Conservation (phyloP, 2,113 vertebrate genomes). For the Prunella himalayana region DNA sequence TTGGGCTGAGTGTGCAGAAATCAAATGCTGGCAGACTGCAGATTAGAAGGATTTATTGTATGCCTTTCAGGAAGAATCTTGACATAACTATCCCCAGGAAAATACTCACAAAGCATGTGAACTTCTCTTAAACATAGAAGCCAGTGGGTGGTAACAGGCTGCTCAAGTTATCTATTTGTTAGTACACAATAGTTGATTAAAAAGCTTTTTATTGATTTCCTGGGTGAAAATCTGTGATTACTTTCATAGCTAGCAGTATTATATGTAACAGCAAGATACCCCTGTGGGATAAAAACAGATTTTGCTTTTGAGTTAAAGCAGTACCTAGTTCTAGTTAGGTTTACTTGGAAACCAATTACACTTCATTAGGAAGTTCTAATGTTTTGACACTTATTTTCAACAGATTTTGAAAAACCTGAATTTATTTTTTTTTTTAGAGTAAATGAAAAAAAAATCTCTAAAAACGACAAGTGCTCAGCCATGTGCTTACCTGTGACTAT, state of each 20-base stretch:
- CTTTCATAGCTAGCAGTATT: neutral
- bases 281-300: neutral
- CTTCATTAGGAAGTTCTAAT: neutral
- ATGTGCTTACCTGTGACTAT: neutral
- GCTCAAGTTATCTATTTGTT: neutral
- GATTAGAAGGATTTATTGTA: constrained; percentile 55
- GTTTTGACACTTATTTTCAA: neutral
- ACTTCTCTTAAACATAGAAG: neutral
- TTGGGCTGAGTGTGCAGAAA: constrained; percentile 32
- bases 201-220: neutral
- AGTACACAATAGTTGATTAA: neutral
- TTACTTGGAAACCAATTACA: neutral
- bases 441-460: neutral
- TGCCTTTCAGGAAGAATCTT: neutral
- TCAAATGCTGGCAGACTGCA: constrained; percentile 3
- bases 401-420: neutral
- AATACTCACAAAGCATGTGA: neutral
- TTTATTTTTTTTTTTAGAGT: neutral
- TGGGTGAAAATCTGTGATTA: neutral
- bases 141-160: neutral
- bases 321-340: neutral
- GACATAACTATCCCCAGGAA: neutral
- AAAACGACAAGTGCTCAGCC: neutral
- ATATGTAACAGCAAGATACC: neutral
- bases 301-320: neutral